Evolutionary conservation across 2,888 invertebrate genomes (phyloP), one percentile per base, ranked within the genome.

Genomic region (Pandemis heparana): DNA sequence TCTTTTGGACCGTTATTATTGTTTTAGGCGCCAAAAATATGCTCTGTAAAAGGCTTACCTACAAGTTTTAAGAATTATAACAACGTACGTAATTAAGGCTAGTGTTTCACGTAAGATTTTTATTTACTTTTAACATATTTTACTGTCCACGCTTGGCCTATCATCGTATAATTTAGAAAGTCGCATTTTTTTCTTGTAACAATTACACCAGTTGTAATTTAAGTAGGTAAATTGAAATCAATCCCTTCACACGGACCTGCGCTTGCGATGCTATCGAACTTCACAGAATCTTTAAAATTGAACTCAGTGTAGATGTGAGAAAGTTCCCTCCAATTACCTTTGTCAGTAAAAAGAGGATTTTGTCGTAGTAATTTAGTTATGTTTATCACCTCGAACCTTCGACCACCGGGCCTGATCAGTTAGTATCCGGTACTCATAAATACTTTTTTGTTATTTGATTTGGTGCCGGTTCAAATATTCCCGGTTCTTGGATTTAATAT

Each of bases 161-260:
- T 18, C 38, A 51, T 74, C 43, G 70, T 65, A 74, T 74, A 74
- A 70, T 74, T 74, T 74, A 77, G 75, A 76, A 76, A 76, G 76
- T 70, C 65, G 59, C 10, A 71, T 72, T 56, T 75, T 75, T 32
- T 70, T 71, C 67, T 70, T 71, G 75, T 70, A 77, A 76, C 75
- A 74, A 77, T 76, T 76, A 75, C 63, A 73, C 75, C 48, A 69
- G 76, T 43, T 77, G 81, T 75, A 79, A 78, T 73, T 53, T 77
- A 75, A 76, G 75, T 70, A 77, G 68, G 71, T 75, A 71, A 67
- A 67, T 79, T 81, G 80, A 80, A 84, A 83, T 80, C 79, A 75
- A 82, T 82, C 79, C 77, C 23, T 71, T 61, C 61, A 43, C 62
- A 62, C 48, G 70, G 43, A 18, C 56, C 51, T 46, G 61, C 62